Conservation (phyloP, 2,113 vertebrate species). For the Zapus hudsonius region DNA sequence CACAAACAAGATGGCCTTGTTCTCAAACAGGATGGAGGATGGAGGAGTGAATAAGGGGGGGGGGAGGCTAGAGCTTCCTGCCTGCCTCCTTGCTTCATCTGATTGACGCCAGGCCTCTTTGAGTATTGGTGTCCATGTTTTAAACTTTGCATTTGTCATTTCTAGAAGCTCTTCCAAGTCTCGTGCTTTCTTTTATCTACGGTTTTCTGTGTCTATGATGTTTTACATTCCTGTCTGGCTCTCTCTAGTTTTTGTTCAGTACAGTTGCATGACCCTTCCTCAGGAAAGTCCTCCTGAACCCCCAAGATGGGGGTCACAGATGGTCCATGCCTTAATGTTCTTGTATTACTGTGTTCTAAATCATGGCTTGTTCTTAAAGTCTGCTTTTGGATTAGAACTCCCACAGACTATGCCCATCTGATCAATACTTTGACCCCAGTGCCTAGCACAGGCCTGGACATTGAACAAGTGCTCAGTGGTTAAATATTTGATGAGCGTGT, state of each 20-base stretch:
- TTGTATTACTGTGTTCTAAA: not conserved
- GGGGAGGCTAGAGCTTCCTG: accelerated
- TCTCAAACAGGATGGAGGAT: not conserved
- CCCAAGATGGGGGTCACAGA: not conserved
- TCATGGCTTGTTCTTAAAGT: not conserved
- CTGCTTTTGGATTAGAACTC: not conserved
- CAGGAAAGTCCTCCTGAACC: not conserved
- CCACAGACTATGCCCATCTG: not conserved
- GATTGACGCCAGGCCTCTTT: not conserved
- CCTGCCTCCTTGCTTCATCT: not conserved
- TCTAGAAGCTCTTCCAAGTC: not conserved
- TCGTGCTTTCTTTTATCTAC: not conserved
- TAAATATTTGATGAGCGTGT: not conserved
- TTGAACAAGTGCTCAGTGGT: not conserved
- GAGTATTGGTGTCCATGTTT: not conserved
- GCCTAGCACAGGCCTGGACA: not conserved
- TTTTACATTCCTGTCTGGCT: not conserved
- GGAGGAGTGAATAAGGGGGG: not conserved
- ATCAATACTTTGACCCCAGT: not conserved
- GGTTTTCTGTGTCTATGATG: not conserved
- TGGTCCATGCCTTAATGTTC: not conserved
- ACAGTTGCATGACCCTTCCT: not conserved
- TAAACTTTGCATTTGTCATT: not conserved
- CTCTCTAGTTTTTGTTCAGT: not conserved
- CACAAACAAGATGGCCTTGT: not conserved